A percentile compares a stretch with the other conserved stretches of the same genome.
Conservation (phyloP, 2,888 invertebrate genomes). For the Hyalella azteca region DNA sequence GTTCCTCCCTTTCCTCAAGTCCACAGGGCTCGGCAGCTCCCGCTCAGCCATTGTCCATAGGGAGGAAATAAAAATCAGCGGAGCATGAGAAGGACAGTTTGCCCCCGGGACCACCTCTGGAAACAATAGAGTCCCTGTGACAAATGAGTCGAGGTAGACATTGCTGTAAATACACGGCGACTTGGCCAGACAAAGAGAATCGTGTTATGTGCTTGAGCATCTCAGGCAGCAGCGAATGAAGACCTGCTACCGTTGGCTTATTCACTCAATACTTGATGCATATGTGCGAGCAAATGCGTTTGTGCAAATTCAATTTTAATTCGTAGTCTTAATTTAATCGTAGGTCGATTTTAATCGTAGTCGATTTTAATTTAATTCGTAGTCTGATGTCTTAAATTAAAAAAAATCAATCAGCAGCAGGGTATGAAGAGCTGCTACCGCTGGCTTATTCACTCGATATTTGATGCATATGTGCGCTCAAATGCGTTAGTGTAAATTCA, state of each 20-base stretch:
- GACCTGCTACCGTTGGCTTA: neutral
- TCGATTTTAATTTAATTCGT: neutral
- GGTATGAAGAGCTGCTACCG: too few species aligned
- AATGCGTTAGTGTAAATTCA: too few species aligned
- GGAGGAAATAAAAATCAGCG: conserved; percentile 36
- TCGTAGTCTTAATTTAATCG: neutral
- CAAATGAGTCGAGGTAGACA: conserved; percentile 36
- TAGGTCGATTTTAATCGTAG: neutral
- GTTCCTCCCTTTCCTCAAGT: neutral
- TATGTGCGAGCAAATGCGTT: neutral
- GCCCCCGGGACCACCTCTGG: conserved; percentile 31
- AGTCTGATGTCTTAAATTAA: neutral
- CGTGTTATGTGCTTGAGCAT: conserved; percentile 35
- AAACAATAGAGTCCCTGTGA: conserved; percentile 31
- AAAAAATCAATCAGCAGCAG: neutral
- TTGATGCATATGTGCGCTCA: too few species aligned
- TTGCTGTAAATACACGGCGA: conserved; percentile 27
- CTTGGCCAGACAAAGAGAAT: conserved; percentile 22
- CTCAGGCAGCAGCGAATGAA: neutral
- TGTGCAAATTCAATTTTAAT: neutral
- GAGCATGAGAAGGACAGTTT: conserved; percentile 33
- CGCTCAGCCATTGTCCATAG: conserved; percentile 10
- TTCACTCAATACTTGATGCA: neutral
- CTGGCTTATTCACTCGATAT: too few species aligned
- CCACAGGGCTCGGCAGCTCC: neutral